Percentiles rank a stretch among this genome's conserved stretches.
Evolutionary conservation across 2,797 vertebrate genomes (phyloP).

Genomic region (Thamnophis elegans): DNA sequence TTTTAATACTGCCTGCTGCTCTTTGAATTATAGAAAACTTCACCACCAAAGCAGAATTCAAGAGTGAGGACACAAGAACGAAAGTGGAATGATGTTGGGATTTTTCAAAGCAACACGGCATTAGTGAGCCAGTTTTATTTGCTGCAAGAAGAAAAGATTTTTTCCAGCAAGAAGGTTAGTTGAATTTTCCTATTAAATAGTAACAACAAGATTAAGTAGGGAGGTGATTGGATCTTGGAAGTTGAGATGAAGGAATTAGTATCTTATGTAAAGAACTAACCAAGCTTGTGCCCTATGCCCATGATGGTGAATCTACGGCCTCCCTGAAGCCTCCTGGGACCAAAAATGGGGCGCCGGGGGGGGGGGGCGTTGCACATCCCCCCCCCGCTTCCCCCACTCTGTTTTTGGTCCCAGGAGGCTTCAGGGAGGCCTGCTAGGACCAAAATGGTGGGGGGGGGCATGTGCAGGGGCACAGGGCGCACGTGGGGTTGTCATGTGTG

Average conservation of each 20-base stretch:
- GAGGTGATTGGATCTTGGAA: background rate
- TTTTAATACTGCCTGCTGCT: constrained; percentile 25
- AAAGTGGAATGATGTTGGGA: constrained; percentile 90
- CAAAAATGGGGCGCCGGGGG: too few relatives aligned
- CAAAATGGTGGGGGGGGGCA: too few relatives aligned
- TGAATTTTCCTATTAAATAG: background rate
- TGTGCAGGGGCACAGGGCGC: too few relatives aligned
- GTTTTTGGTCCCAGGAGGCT: too few relatives aligned
- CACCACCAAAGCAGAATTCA: constrained; percentile 55
- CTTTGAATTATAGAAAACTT: constrained; percentile 70
- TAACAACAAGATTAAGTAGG: background rate
- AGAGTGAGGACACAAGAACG: constrained; percentile 68
- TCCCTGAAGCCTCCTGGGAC: too few relatives aligned
- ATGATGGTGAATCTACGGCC: too few relatives aligned
- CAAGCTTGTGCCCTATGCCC: background rate
- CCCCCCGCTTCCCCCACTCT: too few relatives aligned
- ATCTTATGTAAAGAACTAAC: background rate
- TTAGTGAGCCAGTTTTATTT: constrained; percentile 90
- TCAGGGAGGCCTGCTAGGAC: too few relatives aligned
- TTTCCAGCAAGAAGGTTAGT: constrained; percentile 72
- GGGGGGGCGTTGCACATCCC: too few relatives aligned
- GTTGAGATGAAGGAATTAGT: background rate
- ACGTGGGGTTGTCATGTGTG: too few relatives aligned
- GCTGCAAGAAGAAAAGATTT: constrained; percentile 77
- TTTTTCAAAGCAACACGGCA: constrained; percentile 87